A percentile compares a stretch with the other conserved stretches of the same genome.
Conservation (phyloP, 2,888 invertebrate species). For the Lasioglossum calceatum region DNA sequence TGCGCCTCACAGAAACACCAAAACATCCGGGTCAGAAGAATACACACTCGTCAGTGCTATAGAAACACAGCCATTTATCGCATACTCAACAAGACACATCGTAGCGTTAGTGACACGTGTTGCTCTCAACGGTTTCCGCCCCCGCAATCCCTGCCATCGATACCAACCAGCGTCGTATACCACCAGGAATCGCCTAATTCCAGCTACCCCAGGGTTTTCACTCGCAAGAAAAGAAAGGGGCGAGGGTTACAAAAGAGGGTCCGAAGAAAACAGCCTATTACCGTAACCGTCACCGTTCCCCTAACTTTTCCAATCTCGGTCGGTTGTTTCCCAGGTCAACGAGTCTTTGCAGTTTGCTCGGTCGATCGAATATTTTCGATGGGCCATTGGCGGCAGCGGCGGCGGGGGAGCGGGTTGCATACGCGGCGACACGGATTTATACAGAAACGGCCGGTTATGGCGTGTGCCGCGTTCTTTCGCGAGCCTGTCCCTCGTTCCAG, state of each 20-base stretch:
- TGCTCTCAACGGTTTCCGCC: slow-evolving; percentile 23
- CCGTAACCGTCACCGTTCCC: slow-evolving; percentile 14
- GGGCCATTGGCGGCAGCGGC: slow-evolving; percentile 28
- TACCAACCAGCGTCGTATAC: no score
- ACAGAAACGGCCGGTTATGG: slow-evolving; percentile 46
- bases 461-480: slow-evolving; percentile 50
- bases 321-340: slow-evolving; percentile 59
- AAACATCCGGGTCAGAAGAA: background rate
- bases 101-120: slow-evolving; percentile 41
- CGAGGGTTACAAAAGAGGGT: background rate
- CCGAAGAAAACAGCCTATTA: slow-evolving; percentile 39
- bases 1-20: background rate
- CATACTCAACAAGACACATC: background rate
- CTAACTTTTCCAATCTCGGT: slow-evolving; percentile 46
- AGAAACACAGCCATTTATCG: background rate
- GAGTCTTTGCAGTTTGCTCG: slow-evolving; percentile 57
- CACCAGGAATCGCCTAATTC: background rate
- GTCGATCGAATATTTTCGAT: slow-evolving; percentile 59
- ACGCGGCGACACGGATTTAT: slow-evolving; percentile 52
- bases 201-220: background rate
- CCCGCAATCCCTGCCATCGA: slow-evolving; percentile 19
- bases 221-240: background rate
- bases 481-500: slow-evolving; percentile 31
- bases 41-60: background rate
- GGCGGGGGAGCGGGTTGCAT: background rate